These are phyloP conservation scores for Melipona quadrifasciata DNA, from an alignment of 1,140 invertebrate genomes.

Conservation along the genomic window DNA sequence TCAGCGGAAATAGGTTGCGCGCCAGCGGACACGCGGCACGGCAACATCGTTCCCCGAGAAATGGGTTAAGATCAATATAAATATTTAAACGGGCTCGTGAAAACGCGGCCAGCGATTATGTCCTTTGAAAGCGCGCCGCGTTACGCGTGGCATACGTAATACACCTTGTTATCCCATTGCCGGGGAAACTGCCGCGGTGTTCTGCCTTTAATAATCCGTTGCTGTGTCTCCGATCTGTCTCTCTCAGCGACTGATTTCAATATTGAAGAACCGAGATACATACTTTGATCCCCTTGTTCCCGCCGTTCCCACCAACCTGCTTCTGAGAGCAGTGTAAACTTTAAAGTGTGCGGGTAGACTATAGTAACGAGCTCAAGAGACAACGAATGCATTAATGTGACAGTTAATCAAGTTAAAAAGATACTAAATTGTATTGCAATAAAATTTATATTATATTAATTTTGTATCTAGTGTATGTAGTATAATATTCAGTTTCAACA, in stretches of 20 bases:
- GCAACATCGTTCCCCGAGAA: conserved; percentile 29
- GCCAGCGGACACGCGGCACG: neutral
- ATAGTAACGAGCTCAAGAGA: neutral
- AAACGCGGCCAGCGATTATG: conserved; percentile 29
- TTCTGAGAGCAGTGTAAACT: neutral
- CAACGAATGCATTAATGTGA: too few relatives aligned
- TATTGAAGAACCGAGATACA: neutral
- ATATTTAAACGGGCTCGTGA: conserved; percentile 39
- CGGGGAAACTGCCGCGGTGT: neutral
- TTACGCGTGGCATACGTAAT: neutral
- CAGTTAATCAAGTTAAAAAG: neutral
- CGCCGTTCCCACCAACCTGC: neutral
- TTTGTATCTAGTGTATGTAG: too few relatives aligned
- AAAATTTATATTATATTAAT: too few relatives aligned
- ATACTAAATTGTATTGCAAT: too few relatives aligned
- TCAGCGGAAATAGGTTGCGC: conserved; percentile 36
- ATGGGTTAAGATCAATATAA: conserved; percentile 49
- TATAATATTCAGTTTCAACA: too few relatives aligned
- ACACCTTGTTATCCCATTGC: neutral
- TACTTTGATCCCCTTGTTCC: neutral
- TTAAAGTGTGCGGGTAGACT: too few relatives aligned
- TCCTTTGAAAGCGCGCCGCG: neutral
- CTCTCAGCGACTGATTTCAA: neutral
- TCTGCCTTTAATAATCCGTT: neutral
- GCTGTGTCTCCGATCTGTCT: neutral